These are phyloP conservation scores for Agonopterix subpropinquella DNA, from an alignment of 2,888 invertebrate genomes.

Conservation along the genomic window DNA sequence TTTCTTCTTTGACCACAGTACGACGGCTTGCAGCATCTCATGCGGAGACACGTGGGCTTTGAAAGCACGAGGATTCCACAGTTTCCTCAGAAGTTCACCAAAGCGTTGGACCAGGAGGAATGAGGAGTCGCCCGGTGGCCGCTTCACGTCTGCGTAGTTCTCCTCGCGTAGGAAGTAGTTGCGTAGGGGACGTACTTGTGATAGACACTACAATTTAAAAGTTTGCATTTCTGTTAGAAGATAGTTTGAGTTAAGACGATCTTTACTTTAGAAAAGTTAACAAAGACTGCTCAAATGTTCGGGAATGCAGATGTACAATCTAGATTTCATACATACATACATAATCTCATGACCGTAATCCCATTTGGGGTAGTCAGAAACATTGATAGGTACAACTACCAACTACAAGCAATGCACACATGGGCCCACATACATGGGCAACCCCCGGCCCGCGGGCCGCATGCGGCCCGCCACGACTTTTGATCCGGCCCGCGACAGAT, in stretches of 20 bases:
- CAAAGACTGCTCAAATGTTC: no score
- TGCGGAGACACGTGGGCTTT: slow-evolving; percentile 99
- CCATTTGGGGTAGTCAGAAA: no score
- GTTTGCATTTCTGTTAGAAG: not conserved
- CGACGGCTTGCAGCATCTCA: slow-evolving; percentile 99
- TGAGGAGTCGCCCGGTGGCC: slow-evolving; percentile 96
- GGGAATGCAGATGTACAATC: no score
- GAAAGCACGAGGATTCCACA: slow-evolving; percentile 99
- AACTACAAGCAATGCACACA: no score
- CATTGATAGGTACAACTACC: no score
- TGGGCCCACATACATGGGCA: no score
- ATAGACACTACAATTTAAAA: slow-evolving; percentile 82
- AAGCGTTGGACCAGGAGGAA: slow-evolving; percentile 93
- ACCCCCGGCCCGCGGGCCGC: no score
- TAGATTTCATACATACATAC: no score
- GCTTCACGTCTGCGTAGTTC: slow-evolving; percentile 90
- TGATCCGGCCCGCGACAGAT: no score
- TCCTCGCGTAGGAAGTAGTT: slow-evolving; percentile 97
- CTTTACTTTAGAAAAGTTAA: no score
- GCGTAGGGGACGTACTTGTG: slow-evolving; percentile 95
- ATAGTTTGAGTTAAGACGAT: not conserved
- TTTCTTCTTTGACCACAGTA: slow-evolving; percentile 95
- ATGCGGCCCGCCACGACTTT: no score
- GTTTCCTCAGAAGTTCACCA: slow-evolving; percentile 95
- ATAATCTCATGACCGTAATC: no score